Percentiles rank a stretch among this genome's conserved stretches.
phyloP scores from a whole-genome alignment of 1,140 invertebrate genomes.

The Dendrolimus punctatus region DNA sequence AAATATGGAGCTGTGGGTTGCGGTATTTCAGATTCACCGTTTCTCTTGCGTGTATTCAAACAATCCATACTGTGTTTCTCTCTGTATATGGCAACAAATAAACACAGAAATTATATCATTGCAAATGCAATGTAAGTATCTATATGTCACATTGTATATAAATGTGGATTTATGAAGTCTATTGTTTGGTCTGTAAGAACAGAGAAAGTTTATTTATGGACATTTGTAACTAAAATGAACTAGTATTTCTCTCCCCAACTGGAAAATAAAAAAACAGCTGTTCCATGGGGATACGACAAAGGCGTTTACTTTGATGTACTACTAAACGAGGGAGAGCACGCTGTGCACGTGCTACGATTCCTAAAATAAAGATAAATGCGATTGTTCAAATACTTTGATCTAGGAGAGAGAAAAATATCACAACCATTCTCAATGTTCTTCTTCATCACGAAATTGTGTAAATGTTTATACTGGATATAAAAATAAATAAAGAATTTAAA shows the following conservation, averaged over 20 bases:
- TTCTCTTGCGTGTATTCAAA: slow-evolving; percentile 28
- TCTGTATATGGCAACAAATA: slow-evolving; percentile 5
- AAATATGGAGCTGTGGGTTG: slow-evolving; percentile 33
- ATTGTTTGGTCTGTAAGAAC: no score
- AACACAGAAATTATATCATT: slow-evolving; percentile 5
- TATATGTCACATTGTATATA: no score
- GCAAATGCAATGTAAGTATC: not conserved
- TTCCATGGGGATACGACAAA: slow-evolving; percentile 45
- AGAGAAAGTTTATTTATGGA: no score
- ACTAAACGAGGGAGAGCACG: slow-evolving; percentile 18
- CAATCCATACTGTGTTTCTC: slow-evolving; percentile 47
- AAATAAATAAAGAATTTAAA: no score
- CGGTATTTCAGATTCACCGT: slow-evolving; percentile 23
- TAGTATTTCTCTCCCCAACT: not conserved
- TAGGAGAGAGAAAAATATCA: no score
- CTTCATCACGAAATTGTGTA: no score
- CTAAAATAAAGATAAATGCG: slow-evolving; percentile 14
- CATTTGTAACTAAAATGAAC: no score
- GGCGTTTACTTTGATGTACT: slow-evolving; percentile 34
- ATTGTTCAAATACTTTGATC: no score
- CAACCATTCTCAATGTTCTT: no score
- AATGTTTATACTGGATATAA: no score
- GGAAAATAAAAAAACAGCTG: slow-evolving; percentile 36
- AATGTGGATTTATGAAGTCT: no score
- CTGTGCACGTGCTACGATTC: slow-evolving; percentile 13